phyloP scores from a whole-genome alignment of 2,113 vertebrate species.

The Tragelaphus strepsiceros region DNA sequence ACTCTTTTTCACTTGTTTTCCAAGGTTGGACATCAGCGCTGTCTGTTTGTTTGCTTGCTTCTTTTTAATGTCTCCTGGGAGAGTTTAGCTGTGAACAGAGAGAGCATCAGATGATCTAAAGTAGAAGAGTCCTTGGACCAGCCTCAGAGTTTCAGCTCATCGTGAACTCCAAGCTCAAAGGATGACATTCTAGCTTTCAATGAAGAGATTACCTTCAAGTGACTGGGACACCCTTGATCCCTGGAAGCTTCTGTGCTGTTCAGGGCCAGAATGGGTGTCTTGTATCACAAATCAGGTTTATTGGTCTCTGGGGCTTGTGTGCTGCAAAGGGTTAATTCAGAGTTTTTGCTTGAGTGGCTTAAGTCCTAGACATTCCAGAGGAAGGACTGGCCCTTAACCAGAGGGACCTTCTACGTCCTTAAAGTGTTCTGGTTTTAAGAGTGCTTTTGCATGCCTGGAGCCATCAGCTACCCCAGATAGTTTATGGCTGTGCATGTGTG shows the following conservation, averaged over 20 bases:
- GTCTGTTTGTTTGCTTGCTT: background rate
- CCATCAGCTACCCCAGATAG: background rate
- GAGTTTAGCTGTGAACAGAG: background rate
- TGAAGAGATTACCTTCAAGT: background rate
- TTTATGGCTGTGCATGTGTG: background rate
- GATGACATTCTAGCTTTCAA: background rate
- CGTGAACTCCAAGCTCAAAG: background rate
- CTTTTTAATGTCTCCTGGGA: background rate
- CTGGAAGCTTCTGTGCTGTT: background rate
- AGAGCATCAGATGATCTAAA: background rate
- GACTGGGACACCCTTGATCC: background rate
- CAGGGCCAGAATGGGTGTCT: background rate
- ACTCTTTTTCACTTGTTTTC: background rate
- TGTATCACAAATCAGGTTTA: background rate
- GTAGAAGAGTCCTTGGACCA: background rate
- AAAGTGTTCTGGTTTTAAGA: background rate
- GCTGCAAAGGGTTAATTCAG: background rate
- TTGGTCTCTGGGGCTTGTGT: background rate
- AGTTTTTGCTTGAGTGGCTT: background rate
- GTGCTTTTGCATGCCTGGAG: background rate
- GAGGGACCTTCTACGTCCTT: background rate
- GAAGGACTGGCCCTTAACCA: background rate
- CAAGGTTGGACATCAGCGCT: background rate
- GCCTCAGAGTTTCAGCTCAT: background rate
- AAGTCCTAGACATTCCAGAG: background rate